Conservation (phyloP, 35 echinoderm and acorn worm genomes). For the Strongylocentrotus purpuratus region DNA sequence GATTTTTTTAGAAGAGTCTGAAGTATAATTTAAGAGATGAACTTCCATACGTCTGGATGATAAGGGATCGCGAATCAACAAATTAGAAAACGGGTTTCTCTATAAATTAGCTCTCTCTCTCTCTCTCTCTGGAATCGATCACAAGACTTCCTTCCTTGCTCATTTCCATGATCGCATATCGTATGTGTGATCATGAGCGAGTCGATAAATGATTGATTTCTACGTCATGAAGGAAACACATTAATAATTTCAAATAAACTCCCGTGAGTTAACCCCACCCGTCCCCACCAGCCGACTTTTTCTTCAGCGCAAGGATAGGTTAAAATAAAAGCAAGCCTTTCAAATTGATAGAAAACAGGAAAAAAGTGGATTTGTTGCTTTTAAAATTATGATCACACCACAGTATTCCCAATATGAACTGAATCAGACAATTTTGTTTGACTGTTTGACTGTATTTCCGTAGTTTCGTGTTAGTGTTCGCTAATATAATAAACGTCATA, state of each 20-base stretch:
- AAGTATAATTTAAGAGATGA: no score
- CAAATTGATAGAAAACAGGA: no score
- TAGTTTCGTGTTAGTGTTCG: no score
- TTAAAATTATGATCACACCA: not conserved
- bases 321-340: not conserved
- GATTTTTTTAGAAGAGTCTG: no score
- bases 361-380: not conserved
- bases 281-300: not conserved
- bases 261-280: not conserved
- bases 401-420: not conserved
- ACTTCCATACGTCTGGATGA: not conserved
- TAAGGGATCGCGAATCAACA: not conserved
- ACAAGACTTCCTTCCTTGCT: not conserved
- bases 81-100: not conserved
- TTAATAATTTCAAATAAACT: conserved; percentile 21
- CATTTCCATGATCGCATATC: not conserved
- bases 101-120: not conserved
- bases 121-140: no score
- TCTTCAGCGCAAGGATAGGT: not conserved
- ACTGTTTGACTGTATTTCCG: not conserved
- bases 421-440: not conserved
- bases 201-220: conserved; percentile 26
- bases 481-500: no score
- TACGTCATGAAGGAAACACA: not conserved
- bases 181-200: not conserved